These are phyloP conservation scores for Cataglyphis albicans DNA, from an alignment of 2,888 invertebrate genomes.

Conservation along the genomic window DNA sequence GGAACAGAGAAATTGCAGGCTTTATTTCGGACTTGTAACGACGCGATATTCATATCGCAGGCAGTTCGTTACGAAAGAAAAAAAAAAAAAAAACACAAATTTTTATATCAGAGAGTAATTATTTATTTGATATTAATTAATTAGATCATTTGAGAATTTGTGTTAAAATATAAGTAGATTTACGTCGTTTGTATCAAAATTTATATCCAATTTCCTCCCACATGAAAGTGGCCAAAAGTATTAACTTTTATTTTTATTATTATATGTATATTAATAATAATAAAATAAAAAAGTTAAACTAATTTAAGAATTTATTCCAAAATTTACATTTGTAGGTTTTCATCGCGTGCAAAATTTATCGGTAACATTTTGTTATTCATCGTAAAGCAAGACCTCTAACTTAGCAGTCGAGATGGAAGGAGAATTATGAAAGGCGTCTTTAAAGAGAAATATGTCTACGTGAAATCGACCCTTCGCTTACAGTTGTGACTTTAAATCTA, in stretches of 20 bases:
- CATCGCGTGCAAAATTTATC: background rate
- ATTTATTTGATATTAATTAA: background rate
- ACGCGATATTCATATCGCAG: constrained; percentile 12
- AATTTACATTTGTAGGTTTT: background rate
- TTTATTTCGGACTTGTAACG: constrained; percentile 3
- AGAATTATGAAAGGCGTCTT: background rate
- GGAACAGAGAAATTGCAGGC: background rate
- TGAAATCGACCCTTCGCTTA: background rate
- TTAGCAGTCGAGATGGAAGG: too few relatives aligned
- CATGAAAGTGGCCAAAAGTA: background rate
- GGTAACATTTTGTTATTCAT: background rate
- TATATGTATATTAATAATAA: background rate
- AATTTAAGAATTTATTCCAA: background rate
- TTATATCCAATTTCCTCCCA: background rate
- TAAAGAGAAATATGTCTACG: background rate
- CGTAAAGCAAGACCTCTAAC: background rate
- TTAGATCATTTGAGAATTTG: background rate
- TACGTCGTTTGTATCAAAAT: background rate
- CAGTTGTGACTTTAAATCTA: background rate
- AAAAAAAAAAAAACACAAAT: background rate
- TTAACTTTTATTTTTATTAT: background rate
- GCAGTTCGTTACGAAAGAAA: background rate
- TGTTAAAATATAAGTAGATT: background rate
- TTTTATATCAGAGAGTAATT: background rate
- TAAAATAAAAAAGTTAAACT: background rate